Conservation (phyloP, 2,797 vertebrate species). For the Myotis daubentonii region DNA sequence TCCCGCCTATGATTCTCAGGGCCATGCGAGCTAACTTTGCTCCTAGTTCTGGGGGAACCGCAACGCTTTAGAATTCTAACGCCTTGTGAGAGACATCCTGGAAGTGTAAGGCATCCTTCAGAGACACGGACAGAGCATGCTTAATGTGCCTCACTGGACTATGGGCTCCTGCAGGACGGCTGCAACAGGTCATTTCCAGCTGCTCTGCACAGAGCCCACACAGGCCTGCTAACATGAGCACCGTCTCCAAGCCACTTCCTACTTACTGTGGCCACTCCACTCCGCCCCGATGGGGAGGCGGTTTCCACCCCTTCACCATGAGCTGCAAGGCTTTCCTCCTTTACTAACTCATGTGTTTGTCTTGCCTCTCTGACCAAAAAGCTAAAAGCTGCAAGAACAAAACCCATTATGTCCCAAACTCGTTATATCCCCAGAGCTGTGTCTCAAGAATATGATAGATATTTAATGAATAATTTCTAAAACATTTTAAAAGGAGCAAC, state of each 20-base stretch:
- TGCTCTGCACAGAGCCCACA: neutral
- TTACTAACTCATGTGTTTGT: neutral
- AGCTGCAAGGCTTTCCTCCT: neutral
- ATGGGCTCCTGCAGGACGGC: accelerated
- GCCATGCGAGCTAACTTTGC: neutral
- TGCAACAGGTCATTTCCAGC: neutral
- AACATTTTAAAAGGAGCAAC: slow-evolving; percentile 1
- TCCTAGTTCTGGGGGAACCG: neutral
- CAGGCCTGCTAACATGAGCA: neutral
- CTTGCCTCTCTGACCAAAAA: neutral
- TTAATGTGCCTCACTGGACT: neutral
- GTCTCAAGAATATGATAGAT: neutral
- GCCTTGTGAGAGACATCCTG: neutral
- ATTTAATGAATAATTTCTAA: neutral
- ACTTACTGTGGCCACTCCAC: too few species aligned
- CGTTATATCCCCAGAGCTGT: neutral
- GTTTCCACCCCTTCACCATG: accelerated
- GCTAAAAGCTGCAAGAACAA: neutral
- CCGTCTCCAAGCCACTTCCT: neutral
- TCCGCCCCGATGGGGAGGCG: neutral
- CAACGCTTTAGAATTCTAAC: neutral
- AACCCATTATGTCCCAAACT: neutral
- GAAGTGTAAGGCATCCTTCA: neutral
- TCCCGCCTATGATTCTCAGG: neutral
- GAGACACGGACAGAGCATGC: accelerated